Evolutionary conservation across 1,140 invertebrate genomes (phyloP).

Genomic region (Heterodera schachtii): DNA sequence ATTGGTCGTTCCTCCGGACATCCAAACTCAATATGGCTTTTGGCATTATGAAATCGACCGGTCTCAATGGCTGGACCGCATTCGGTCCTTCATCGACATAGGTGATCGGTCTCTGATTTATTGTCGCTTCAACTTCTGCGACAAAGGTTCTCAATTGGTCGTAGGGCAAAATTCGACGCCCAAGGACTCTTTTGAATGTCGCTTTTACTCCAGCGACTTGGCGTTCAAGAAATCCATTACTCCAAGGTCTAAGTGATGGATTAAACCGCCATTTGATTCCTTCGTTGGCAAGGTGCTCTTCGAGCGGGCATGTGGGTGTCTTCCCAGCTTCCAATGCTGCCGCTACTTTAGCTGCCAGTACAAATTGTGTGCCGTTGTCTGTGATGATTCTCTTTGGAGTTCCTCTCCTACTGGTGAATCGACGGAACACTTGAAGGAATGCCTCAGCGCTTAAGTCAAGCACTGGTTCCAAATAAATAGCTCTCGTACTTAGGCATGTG

Average conservation of each 20-base stretch:
- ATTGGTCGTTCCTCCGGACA: too few species aligned
- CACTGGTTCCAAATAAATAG: not conserved
- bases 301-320: not conserved
- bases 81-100: not conserved
- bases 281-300: not conserved
- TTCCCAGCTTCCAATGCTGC: too few species aligned
- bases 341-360: not conserved
- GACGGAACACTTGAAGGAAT: not conserved
- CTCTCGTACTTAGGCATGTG: not conserved
- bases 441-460: not conserved
- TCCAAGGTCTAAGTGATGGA: not conserved
- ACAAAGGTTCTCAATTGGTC: not conserved
- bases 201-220: not conserved
- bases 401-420: not conserved
- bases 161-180: not conserved
- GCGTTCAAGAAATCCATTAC: not conserved
- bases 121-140: not conserved
- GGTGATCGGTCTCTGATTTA: not conserved
- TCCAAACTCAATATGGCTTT: not conserved
- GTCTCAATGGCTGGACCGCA: not conserved
- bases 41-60: not conserved
- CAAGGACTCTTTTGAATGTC: conserved; percentile 1
- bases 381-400: not conserved
- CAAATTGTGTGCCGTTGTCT: conserved; percentile 9
- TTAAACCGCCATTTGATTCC: conserved; percentile 8